These are phyloP conservation scores for Busseola fusca DNA, from an alignment of 2,888 invertebrate species.

Conservation along the genomic window DNA sequence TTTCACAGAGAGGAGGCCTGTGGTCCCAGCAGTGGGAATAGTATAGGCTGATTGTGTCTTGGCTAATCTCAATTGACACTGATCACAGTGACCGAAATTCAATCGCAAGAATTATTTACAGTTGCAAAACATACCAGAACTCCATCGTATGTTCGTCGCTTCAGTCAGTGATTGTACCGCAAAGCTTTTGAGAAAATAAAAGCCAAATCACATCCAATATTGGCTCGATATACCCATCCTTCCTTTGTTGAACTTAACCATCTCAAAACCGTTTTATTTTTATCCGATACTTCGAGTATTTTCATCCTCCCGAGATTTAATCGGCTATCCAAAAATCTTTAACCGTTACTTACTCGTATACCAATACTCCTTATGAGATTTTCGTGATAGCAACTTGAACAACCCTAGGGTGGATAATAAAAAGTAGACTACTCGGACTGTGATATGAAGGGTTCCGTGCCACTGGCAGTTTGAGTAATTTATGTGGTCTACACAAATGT, in stretches of 20 bases:
- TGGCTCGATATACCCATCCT: slow-evolving; percentile 12
- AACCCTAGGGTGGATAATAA: background rate
- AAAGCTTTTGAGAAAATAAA: slow-evolving; percentile 27
- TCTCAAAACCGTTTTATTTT: slow-evolving; percentile 27
- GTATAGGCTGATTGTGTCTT: too few relatives aligned
- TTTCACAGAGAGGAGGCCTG: too few relatives aligned
- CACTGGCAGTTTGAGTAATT: too few relatives aligned
- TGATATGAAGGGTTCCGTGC: background rate
- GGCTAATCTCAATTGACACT: too few relatives aligned
- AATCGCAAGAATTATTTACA: background rate
- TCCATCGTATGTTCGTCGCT: background rate
- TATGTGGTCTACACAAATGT: too few relatives aligned
- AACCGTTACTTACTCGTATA: slow-evolving; percentile 1
- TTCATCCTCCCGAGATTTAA: slow-evolving; percentile 16
- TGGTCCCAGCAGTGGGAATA: too few relatives aligned
- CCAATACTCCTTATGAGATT: slow-evolving; percentile 7
- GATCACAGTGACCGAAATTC: background rate
- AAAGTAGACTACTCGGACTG: background rate
- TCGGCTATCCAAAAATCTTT: slow-evolving; percentile 24
- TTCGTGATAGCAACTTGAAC: slow-evolving; percentile 1
- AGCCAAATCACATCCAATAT: slow-evolving; percentile 29
- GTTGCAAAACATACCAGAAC: background rate
- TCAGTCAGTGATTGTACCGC: background rate
- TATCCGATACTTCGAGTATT: slow-evolving; percentile 6
- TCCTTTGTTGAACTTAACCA: slow-evolving; percentile 10